Base-by-base conservation (phyloP, 2,888 invertebrate genomes). In the Cryptus armator region DNA sequence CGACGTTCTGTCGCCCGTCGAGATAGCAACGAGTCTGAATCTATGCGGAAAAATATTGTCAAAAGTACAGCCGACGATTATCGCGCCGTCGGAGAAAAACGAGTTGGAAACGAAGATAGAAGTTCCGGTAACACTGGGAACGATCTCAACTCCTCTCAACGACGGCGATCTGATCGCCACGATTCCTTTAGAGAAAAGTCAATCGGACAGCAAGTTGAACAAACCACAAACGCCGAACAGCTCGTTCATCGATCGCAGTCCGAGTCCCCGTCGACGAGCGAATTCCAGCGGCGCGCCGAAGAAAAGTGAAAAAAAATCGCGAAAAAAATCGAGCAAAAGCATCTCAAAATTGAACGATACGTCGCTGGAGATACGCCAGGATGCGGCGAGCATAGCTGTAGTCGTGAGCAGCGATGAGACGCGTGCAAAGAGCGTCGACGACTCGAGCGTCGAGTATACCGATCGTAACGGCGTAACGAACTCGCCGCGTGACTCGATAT, bases 31-130 rank as follows among this genome's bases (percentile, higher is more conserved):
- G 70, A 96, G 96, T 85, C 94, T 97, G 10, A 95, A 95, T 84
- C 94, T 97, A 2, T 97, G 97, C 90, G 96, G 96, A 84, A 97
- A 97, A 93, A 96, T 97, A 87, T 94, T 97, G 16, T 96, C 96
- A 0, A 96, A 96, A 91, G 97, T 97, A 14, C 97, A 97, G 92
- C 97, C 97, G 0, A 94, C 95, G 86, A 94, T 95, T 29, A 94
- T 95, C 89, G 94, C 95, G 14, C 90, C 91, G 19, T 43, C 88
- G 0, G 92, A 91, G 6, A 89, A 89, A 51, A 81, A 37, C n/a
- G 90, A 90, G 10, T 4, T 84, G 1, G 92, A 92, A 3, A 43
- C 51, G 0, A 90, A 89, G 7, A 24, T 32, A 12, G 87, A 85
- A 24, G 12, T 62, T 2, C 29, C 67, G 5, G 19, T 24, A 24